phyloP scores from a whole-genome alignment of 1,140 invertebrate species.

The Neotoxoptera formosana region DNA sequence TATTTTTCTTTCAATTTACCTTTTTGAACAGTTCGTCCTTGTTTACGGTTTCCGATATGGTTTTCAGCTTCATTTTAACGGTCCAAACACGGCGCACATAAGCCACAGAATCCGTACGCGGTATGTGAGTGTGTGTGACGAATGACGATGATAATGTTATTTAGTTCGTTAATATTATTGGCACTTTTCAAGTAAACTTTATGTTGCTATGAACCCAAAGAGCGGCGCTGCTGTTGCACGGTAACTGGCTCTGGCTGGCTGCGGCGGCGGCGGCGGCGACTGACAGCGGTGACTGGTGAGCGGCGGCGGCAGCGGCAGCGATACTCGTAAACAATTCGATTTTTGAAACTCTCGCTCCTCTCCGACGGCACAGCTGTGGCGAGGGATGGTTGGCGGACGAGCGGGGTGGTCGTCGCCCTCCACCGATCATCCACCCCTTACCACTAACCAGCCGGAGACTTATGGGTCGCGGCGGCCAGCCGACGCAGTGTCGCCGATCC shows the following conservation, averaged over 20 bases:
- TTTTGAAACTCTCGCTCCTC: slow-evolving; percentile 41
- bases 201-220: neutral
- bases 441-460: neutral
- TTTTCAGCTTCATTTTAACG: slow-evolving; percentile 57
- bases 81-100: slow-evolving; percentile 8
- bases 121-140: neutral
- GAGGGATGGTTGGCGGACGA: neutral
- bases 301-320: neutral
- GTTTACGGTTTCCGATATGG: slow-evolving; percentile 46
- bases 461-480: neutral
- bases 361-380: no score
- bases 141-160: no score
- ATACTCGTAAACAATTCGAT: slow-evolving; percentile 52
- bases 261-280: neutral
- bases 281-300: neutral
- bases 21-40: slow-evolving; percentile 54
- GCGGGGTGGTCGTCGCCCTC: neutral
- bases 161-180: neutral
- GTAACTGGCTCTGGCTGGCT: neutral
- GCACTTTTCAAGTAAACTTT: neutral
- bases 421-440: neutral
- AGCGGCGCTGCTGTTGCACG: neutral
- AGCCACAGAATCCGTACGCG: neutral
- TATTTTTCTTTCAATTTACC: slow-evolving; percentile 14
- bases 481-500: neutral